Base-by-base conservation (phyloP, 2,113 vertebrate genomes). In the Dolichallabes microphthalmus region DNA sequence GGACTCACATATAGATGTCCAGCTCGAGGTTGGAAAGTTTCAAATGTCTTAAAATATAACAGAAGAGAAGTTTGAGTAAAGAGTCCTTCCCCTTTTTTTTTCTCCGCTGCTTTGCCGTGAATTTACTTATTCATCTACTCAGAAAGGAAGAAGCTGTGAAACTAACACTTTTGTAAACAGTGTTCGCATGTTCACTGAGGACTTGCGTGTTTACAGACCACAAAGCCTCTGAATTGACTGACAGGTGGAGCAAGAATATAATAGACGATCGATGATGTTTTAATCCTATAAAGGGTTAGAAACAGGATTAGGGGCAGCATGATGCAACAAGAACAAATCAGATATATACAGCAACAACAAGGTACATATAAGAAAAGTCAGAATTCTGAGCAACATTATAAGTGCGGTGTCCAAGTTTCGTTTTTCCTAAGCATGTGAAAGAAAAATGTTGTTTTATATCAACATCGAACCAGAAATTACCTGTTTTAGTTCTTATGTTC, bases 31-130 rank as follows among this genome's bases (percentile, higher is more conserved):
- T 17, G 11, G 53, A 19, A 73, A 53, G 50, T 35, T 20, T 27
- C 45, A 27, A 53, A 14, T 52, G 55, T 32, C 55, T 78, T 12
- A 55, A 78, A 58, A 58, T 35, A 78, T 60, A 1, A 60, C 76
- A 3, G 55, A 30, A 4, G 30, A 79, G 19, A 22, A 17, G 20
- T 58, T 79, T 79, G 30, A 19, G n/a, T 12, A 13, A 13, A 20
- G 9, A 20, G 35, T 17, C 6, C 69, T 82, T 86, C 80, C 80
- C 71, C 82, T 86, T 86, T 73, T 17, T 11, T 75, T 76, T 45
- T 2, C 66, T 84, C 15, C 10, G 11, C 35, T 73, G 20, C 19
- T 69, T 58, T 9, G 15, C 30, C n/a, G 25, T 17, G 20, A 66
- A 15, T 50, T 73, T 27, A 27, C 7, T 52, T 76, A 39, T 63